phyloP scores from a whole-genome alignment of 2,888 invertebrate species.

The Helicoverpa assulta region DNA sequence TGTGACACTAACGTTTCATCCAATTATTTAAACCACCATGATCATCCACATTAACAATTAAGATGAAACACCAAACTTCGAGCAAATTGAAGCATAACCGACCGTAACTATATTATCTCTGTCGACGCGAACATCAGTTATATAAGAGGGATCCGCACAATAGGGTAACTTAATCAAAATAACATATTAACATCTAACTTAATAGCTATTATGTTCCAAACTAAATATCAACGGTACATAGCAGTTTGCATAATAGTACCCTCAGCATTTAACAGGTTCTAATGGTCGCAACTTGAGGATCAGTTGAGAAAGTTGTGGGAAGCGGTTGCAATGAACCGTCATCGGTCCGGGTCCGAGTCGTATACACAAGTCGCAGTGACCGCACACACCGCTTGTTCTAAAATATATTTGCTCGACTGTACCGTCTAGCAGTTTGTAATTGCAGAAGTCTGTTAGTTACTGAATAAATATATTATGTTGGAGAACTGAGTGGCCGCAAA shows the following conservation, averaged over 20 bases:
- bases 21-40: conserved; percentile 37
- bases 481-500: conserved; percentile 64
- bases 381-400: conserved; percentile 72
- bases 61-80: conserved; percentile 41
- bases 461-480: conserved; percentile 63
- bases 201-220: conserved; percentile 63
- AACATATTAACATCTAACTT: conserved; percentile 66
- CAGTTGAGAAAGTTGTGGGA: conserved; percentile 63
- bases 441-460: conserved; percentile 70
- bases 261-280: conserved; percentile 66
- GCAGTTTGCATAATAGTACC: conserved; percentile 65
- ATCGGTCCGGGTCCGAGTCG: conserved; percentile 31
- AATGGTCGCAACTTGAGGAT: conserved; percentile 66
- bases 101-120: conserved; percentile 50
- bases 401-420: conserved; percentile 75
- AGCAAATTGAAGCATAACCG: conserved; percentile 39
- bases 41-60: conserved; percentile 41
- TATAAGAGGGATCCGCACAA: conserved; percentile 56
- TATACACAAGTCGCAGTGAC: conserved; percentile 66
- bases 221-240: conserved; percentile 62
- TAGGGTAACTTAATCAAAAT: conserved; percentile 66
- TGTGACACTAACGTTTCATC: conserved; percentile 1
- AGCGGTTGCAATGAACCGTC: conserved; percentile 57
- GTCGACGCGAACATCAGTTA: conserved; percentile 51
- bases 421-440: conserved; percentile 75